Percentiles rank a stretch among this genome's conserved stretches.
phyloP scores from a whole-genome alignment of 1,140 invertebrate species.

The Laodelphax striatellus region DNA sequence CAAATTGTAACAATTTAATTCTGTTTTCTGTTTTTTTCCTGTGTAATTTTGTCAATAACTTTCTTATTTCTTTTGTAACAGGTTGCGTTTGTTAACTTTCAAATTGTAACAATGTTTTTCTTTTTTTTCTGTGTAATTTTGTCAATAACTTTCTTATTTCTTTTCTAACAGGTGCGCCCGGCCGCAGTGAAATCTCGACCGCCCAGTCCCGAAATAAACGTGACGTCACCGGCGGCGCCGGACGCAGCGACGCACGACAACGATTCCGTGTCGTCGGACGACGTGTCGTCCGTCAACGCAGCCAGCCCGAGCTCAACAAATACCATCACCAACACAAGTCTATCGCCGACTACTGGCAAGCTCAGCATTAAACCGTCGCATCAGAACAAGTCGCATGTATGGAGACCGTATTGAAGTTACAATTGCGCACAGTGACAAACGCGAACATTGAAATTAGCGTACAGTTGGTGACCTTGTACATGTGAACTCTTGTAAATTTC shows the following conservation, averaged over 20 bases:
- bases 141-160: constrained; percentile 17
- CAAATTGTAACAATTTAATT: too few species aligned
- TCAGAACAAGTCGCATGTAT: constrained; percentile 2
- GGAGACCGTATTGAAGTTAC: constrained; percentile 11
- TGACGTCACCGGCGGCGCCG: constrained; percentile 26
- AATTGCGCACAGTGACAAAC: too few species aligned
- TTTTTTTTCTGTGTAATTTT: too few species aligned
- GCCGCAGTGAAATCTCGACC: constrained; percentile 32
- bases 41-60: too few species aligned
- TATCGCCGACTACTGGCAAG: background rate
- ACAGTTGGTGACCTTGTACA: too few species aligned
- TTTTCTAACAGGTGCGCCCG: constrained; percentile 22
- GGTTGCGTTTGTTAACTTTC: too few species aligned
- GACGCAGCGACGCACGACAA: constrained; percentile 28
- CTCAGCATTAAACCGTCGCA: background rate
- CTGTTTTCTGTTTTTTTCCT: too few species aligned
- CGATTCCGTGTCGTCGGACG: constrained; percentile 25
- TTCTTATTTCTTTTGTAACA: too few species aligned
- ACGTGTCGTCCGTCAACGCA: constrained; percentile 29
- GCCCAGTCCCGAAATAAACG: constrained; percentile 34
- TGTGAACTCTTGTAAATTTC: too few species aligned
- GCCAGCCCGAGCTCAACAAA: constrained; percentile 20
- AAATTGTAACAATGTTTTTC: too few species aligned
- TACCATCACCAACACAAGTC: constrained; percentile 18
- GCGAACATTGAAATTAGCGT: too few species aligned